Percentiles rank a stretch among this genome's conserved stretches.
These are phyloP conservation scores for Mesocricetus auratus DNA, from an alignment of 2,113 vertebrate genomes.

Conservation along the genomic window DNA sequence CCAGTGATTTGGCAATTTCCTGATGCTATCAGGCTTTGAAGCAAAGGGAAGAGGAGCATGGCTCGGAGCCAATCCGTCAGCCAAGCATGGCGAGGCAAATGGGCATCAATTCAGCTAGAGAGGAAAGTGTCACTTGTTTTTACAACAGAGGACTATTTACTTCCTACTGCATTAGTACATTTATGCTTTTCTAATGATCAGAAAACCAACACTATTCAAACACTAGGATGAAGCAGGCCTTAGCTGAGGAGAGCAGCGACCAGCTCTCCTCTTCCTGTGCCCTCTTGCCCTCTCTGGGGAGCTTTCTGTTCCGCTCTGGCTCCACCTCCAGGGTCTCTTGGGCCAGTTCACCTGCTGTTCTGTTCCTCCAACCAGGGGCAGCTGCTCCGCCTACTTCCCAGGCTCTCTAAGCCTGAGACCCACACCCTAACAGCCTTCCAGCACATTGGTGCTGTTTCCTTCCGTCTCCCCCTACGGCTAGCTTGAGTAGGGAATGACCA, in stretches of 20 bases:
- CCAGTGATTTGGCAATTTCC: conserved; percentile 64
- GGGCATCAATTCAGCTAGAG: not conserved
- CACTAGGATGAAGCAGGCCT: not conserved
- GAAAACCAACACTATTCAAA: not conserved
- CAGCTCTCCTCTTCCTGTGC: not conserved
- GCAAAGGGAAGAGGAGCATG: not conserved
- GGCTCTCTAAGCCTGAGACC: not conserved
- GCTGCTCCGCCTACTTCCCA: not conserved
- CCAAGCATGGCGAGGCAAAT: not conserved
- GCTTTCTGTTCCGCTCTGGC: too few relatives aligned
- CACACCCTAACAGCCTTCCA: not conserved
- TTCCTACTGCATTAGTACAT: not conserved
- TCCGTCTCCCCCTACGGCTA: too few relatives aligned
- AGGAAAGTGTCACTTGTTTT: not conserved
- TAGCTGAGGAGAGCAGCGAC: not conserved
- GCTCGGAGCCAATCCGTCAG: not conserved
- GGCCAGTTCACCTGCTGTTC: not conserved
- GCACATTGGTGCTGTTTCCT: not conserved
- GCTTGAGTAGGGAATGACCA: too few relatives aligned
- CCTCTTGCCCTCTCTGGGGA: too few relatives aligned
- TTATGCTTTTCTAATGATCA: not conserved
- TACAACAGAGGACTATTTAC: not conserved
- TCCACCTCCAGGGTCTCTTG: not conserved
- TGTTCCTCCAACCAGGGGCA: too few relatives aligned
- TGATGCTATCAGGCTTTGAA: not conserved